Evolutionary conservation across 2,888 invertebrate genomes (phyloP).

Genomic region (Ptilodon capucinus): DNA sequence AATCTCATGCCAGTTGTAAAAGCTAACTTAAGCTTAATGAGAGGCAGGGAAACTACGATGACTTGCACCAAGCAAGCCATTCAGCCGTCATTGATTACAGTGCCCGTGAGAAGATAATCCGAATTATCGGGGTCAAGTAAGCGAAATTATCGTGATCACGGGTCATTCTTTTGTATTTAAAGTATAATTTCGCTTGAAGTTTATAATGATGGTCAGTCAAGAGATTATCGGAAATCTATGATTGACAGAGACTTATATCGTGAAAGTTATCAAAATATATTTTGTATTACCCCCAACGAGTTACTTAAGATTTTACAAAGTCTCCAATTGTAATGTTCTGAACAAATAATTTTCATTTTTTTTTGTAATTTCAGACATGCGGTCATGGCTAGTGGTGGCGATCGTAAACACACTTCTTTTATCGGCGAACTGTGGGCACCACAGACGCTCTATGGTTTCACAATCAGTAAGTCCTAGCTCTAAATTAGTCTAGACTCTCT

Average conservation of each 20-base stretch:
- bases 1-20: constrained; percentile 10
- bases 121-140: too few relatives aligned
- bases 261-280: too few relatives aligned
- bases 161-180: too few relatives aligned
- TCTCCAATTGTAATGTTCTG: too few relatives aligned
- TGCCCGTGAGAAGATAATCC: neutral
- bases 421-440: constrained; percentile 48
- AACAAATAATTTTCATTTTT: neutral
- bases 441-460: constrained; percentile 52
- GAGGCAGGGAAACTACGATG: constrained; percentile 10
- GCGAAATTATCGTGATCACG: too few relatives aligned
- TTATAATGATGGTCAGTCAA: too few relatives aligned
- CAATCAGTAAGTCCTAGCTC: neutral
- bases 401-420: constrained; percentile 50
- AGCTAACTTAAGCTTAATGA: constrained; percentile 7
- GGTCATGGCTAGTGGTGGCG: constrained; percentile 56
- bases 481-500: neutral
- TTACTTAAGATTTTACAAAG: too few relatives aligned
- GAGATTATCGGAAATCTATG: too few relatives aligned
- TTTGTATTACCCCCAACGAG: too few relatives aligned
- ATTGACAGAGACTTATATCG: too few relatives aligned
- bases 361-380: constrained; percentile 44
- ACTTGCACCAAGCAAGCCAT: constrained; percentile 17
- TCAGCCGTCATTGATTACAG: neutral
- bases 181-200: too few relatives aligned